Base-by-base conservation (phyloP, 2,797 vertebrate species). In the Acomys russatus region DNA sequence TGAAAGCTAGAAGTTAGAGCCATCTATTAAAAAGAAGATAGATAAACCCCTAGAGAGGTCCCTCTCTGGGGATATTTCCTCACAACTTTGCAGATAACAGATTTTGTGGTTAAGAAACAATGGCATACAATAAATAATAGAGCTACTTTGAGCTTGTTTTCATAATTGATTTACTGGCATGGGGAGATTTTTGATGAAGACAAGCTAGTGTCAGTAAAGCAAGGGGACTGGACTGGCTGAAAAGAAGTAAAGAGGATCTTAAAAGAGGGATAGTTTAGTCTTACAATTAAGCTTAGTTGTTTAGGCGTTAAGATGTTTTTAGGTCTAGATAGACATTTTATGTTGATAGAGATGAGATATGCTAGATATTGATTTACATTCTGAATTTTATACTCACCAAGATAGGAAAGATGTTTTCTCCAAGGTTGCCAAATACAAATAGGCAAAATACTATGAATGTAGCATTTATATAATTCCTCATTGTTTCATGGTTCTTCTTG, bases 61-160 rank as follows among this genome's bases (percentile, higher is more conserved):
- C 91, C n/a, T 92, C 22, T 14, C 17, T 23, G 92, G 76, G 3
- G 84, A 59, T 88, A 68, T 63, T 12, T 74, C 6, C 23, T 92
- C 33, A 82, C 49, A 91, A 71, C 6, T 83, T 23, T 35, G 6
- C 56, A 92, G 25, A 61, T 38, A 2, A 84, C 8, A 84, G 23
- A 93, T 92, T 90, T 97, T 10, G 22, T 18, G 15, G 88, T 66
- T 91, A 83, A 51, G 80, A 88, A 92, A 79, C 2, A 93, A 17
- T 25, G 66, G 9, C 83, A 56, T 20, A n/a, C 54, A 33, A 23
- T 84, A 30, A 74, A 63, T 76, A 96, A 79, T 83, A 51, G 51
- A 86, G 28, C 77, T 82, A 30, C 54, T 77, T 1, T 38, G 92
- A 51, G 2, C 2, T 30, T 92, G 14, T 33, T 86, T 90, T 93